These are phyloP conservation scores for Oeneis ivallda DNA, from an alignment of 2,888 invertebrate genomes.

Conservation along the genomic window DNA sequence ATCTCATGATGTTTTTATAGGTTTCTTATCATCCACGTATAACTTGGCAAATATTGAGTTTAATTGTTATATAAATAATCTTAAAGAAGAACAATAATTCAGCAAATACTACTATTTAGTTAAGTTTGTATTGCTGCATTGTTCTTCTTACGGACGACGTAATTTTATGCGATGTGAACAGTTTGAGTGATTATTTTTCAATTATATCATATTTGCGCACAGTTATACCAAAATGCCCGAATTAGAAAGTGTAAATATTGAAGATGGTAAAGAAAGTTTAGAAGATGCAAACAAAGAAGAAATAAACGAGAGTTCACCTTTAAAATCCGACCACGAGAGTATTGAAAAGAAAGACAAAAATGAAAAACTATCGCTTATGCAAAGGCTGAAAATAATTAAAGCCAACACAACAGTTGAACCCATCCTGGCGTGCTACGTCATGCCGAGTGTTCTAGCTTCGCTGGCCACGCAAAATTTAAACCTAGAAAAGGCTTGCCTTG, in stretches of 20 bases:
- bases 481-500: conserved; percentile 91
- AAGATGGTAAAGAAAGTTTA: conserved; percentile 39
- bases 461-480: conserved; percentile 91
- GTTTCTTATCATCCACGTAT: conserved; percentile 51
- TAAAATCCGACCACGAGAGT: conserved; percentile 48
- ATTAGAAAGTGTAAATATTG: conserved; percentile 34
- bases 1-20: conserved; percentile 33
- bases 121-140: conserved; percentile 38
- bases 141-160: conserved; percentile 18
- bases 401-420: conserved; percentile 87
- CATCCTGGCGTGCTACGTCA: conserved; percentile 81
- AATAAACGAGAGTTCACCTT: conserved; percentile 52
- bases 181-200: conserved; percentile 11
- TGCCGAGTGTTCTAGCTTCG: conserved; percentile 84
- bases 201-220: conserved; percentile 1
- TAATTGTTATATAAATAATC: conserved; percentile 44
- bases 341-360: conserved; percentile 39
- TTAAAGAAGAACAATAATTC: conserved; percentile 42
- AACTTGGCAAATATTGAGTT: conserved; percentile 57
- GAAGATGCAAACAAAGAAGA: conserved; percentile 48
- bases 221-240: conserved; percentile 28
- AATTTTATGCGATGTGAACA: conserved; percentile 37
- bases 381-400: conserved; percentile 65
- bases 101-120: conserved; percentile 49
- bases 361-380: conserved; percentile 51